phyloP scores from a whole-genome alignment of 2,888 invertebrate species.

The Andrena bucephala region DNA sequence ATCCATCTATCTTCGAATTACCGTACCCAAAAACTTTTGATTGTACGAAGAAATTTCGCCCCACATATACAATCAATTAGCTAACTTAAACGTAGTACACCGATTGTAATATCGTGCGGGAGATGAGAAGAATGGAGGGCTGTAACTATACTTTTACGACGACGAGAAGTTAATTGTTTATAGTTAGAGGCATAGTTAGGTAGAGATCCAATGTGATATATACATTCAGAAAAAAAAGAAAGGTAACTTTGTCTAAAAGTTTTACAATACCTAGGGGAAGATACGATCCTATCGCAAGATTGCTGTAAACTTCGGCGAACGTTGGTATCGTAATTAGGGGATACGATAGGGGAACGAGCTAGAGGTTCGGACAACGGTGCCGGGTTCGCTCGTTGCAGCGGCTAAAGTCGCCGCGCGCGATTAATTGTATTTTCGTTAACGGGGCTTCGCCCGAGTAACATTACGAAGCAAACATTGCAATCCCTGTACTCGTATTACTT shows the following conservation, averaged over 20 bases:
- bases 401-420: conserved; percentile 22
- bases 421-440: conserved; percentile 36
- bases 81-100: conserved; percentile 15
- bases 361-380: conserved; percentile 15
- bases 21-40: background rate
- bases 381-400: conserved; percentile 38
- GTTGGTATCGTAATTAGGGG: conserved; percentile 27
- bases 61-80: conserved; percentile 32
- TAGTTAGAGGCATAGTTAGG: conserved; percentile 68
- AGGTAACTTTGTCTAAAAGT: conserved; percentile 74
- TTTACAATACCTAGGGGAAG: conserved; percentile 67
- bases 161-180: conserved; percentile 68
- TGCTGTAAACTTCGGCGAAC: conserved; percentile 24
- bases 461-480: conserved; percentile 3
- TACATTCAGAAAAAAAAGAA: conserved; percentile 51
- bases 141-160: conserved; percentile 61
- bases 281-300: conserved; percentile 44
- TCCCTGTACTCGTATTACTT: conserved; percentile 25
- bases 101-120: conserved; percentile 24
- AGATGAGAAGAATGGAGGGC: conserved; percentile 31
- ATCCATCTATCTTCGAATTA: conserved; percentile 34
- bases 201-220: conserved; percentile 73
- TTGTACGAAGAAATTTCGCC: conserved; percentile 3
- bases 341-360: conserved; percentile 17
- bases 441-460: conserved; percentile 4